These are phyloP conservation scores for Seira ritae DNA, from an alignment of 2,888 invertebrate species.

Conservation along the genomic window DNA sequence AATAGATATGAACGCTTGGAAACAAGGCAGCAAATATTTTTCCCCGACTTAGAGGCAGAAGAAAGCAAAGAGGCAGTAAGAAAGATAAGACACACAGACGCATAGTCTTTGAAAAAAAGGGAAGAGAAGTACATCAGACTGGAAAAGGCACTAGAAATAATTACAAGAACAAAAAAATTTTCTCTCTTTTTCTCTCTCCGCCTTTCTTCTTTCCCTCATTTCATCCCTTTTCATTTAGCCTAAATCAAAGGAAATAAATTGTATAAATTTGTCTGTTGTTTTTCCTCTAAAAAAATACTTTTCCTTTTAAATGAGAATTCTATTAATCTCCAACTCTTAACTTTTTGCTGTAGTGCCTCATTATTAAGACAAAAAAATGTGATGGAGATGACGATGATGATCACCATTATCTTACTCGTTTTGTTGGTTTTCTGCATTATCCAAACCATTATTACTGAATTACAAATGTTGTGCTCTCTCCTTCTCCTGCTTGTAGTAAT, in stretches of 20 bases:
- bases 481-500: background rate
- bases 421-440: slow-evolving; percentile 32
- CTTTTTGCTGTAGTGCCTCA: slow-evolving; percentile 26
- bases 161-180: slow-evolving; percentile 60
- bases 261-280: slow-evolving; percentile 51
- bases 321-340: slow-evolving; percentile 38
- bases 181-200: slow-evolving; percentile 14
- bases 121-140: slow-evolving; percentile 33
- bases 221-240: slow-evolving; percentile 49
- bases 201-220: slow-evolving; percentile 44
- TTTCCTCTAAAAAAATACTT: slow-evolving; percentile 7
- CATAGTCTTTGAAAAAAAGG: slow-evolving; percentile 10
- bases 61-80: slow-evolving; percentile 21
- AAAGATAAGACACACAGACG: slow-evolving; percentile 24
- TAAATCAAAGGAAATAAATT: slow-evolving; percentile 60
- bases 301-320: slow-evolving; percentile 37
- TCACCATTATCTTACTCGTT: slow-evolving; percentile 15
- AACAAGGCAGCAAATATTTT: slow-evolving; percentile 23
- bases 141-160: slow-evolving; percentile 46
- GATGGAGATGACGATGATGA: slow-evolving; percentile 29
- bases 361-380: slow-evolving; percentile 10
- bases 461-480: slow-evolving; percentile 3
- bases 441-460: slow-evolving; percentile 10
- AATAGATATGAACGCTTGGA: slow-evolving; percentile 14
- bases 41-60: background rate